Conservation (phyloP, 23 tunicate species). For the Clavelina lepadiformis region DNA sequence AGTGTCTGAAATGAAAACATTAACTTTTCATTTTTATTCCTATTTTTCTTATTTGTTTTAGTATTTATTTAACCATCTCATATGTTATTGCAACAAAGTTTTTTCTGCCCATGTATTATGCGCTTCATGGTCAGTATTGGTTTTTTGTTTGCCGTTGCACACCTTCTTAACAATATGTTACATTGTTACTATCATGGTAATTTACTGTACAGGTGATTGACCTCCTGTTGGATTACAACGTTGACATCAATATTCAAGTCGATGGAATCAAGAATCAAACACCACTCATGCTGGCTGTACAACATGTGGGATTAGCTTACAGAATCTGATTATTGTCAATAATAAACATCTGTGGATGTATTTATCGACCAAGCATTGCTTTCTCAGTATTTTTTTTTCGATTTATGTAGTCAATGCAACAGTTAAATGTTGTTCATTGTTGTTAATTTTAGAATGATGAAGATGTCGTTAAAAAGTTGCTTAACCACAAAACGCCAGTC, state of each 20-base stretch:
- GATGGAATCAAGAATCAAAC: conserved; percentile 88
- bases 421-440: not conserved
- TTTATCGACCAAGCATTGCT: not conserved
- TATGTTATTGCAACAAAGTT: no score
- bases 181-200: no score
- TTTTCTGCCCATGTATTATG: no score
- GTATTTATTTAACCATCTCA: no score
- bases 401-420: conserved; percentile 1
- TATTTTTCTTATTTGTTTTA: no score
- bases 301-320: conserved; percentile 44
- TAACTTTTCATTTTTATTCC: no score
- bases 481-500: conserved; percentile 89
- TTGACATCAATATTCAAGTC: conserved; percentile 91
- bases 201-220: conserved; percentile 89
- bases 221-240: conserved; percentile 82
- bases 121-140: no score
- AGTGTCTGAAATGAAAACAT: no score
- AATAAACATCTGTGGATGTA: not conserved
- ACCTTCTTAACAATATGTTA: no score
- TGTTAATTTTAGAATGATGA: conserved; percentile 65
- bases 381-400: not conserved
- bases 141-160: no score
- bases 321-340: not conserved
- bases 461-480: conserved; percentile 73
- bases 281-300: conserved; percentile 96